These are phyloP conservation scores for Aptenodytes forsteri DNA, from an alignment of 2,113 vertebrate species.

Conservation along the genomic window DNA sequence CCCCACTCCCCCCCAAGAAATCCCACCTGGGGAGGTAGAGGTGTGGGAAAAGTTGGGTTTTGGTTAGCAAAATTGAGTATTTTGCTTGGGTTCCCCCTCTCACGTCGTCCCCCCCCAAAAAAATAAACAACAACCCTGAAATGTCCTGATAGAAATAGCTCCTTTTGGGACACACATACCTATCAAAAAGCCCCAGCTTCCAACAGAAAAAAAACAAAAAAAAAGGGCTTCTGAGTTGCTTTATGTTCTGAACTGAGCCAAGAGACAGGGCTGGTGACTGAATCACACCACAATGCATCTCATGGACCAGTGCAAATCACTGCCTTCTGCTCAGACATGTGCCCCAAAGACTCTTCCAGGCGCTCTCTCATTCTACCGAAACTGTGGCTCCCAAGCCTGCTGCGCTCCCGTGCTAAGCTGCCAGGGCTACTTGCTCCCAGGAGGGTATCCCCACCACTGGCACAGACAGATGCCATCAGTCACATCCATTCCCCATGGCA, in stretches of 20 bases:
- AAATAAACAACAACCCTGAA: neutral
- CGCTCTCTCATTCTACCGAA: fast-evolving
- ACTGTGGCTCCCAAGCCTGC: neutral
- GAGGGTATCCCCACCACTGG: neutral
- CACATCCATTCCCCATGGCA: neutral
- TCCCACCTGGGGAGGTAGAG: fast-evolving
- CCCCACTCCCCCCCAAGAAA: neutral
- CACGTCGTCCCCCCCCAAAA: no score
- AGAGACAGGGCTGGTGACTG: neutral
- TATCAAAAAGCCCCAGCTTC: neutral
- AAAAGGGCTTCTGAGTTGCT: neutral
- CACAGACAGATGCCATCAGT: neutral
- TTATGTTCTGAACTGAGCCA: neutral
- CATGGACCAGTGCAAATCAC: neutral
- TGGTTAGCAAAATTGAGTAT: neutral
- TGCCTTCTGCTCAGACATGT: fast-evolving
- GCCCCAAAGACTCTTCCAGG: neutral
- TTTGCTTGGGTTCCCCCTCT: neutral
- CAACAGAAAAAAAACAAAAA: fast-evolving
- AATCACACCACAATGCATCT: neutral
- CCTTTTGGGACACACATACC: neutral
- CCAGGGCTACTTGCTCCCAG: neutral
- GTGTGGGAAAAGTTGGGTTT: neutral
- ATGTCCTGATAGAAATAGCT: neutral
- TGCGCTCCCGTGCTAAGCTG: neutral